Evolutionary conservation across 2,888 invertebrate genomes (phyloP).

Genomic region (Quadroppia sp.): DNA sequence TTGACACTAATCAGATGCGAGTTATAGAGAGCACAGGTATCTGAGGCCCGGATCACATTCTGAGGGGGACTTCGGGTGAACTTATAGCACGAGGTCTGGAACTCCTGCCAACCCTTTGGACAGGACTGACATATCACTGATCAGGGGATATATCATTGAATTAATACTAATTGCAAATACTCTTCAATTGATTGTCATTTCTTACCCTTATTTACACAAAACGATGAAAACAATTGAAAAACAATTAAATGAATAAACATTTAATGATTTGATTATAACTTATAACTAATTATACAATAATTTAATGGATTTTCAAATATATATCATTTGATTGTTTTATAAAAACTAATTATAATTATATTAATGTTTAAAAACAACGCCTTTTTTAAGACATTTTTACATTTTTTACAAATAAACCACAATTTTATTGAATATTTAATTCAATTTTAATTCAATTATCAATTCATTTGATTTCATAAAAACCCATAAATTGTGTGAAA

Average conservation of each 20-base stretch:
- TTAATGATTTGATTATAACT: not conserved
- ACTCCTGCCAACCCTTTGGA: slow-evolving; percentile 81
- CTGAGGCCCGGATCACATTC: slow-evolving; percentile 72
- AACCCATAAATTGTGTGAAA: too few relatives aligned
- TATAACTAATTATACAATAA: too few relatives aligned
- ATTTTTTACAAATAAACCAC: not conserved
- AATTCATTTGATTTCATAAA: too few relatives aligned
- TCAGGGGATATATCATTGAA: not conserved
- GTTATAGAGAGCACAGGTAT: slow-evolving; percentile 67
- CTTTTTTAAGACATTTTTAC: not conserved
- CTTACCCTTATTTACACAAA: not conserved
- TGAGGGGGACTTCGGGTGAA: slow-evolving; percentile 82
- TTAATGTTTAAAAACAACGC: not conserved
- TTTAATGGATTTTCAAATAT: too few relatives aligned
- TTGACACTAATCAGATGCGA: slow-evolving; percentile 76
- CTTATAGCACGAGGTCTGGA: slow-evolving; percentile 75
- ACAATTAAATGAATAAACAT: not conserved
- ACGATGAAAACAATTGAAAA: not conserved
- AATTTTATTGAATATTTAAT: not conserved
- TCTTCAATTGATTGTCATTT: not conserved
- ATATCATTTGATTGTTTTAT: too few relatives aligned
- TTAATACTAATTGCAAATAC: not conserved
- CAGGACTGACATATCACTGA: slow-evolving; percentile 56
- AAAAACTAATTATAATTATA: too few relatives aligned
- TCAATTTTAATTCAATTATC: not conserved